Evolutionary conservation across 2,113 vertebrate species (phyloP), one percentile per base, ranked within the genome.

Genomic region (Xenus cinereus): DNA sequence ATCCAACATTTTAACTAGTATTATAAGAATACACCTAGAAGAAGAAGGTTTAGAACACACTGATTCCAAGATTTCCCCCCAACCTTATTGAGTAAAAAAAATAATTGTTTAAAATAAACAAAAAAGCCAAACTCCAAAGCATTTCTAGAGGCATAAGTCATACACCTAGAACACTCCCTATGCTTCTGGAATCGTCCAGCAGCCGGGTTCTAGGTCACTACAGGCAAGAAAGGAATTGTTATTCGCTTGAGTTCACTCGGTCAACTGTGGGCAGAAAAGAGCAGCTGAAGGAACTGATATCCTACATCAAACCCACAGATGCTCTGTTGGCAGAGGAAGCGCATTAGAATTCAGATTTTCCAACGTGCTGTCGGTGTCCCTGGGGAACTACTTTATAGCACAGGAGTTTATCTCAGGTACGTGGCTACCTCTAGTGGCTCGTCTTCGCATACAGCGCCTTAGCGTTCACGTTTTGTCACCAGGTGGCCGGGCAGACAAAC

Each of bases 221-320:
- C 23, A 83, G 30, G 67, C 57, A 92, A 64, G 63, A 77, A 88
- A 6, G 19, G 35, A 77, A 83, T 71, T 14, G 18, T 56, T 50
- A 51, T 3, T 81, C 3, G 39, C 0, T 8, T 30, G 48, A 79
- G 33, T 46, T 48, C 53, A 37, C 10, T 35, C 1, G 0, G n/a
- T 78, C 35, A 84, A 33, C 64, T 27, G 28, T 33, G 64, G 22
- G 74, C 63, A 74, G 45, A 68, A 90, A 60, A 43, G 17, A 67
- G 63, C 75, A 74, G 63, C 68, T 78, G 81, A 75, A 83, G 73
- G 74, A 92, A 63, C n/a, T 9, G 73, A 33, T 74, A 71, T 13
- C 63, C 79, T 30, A 15, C 24, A 76, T 66, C 32, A 77, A 67
- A 84, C 13, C 72, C 76, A 57, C 46, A 81, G 60, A 50, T 30